Conservation (phyloP, 2,113 vertebrate genomes). For the Euleptes europaea region DNA sequence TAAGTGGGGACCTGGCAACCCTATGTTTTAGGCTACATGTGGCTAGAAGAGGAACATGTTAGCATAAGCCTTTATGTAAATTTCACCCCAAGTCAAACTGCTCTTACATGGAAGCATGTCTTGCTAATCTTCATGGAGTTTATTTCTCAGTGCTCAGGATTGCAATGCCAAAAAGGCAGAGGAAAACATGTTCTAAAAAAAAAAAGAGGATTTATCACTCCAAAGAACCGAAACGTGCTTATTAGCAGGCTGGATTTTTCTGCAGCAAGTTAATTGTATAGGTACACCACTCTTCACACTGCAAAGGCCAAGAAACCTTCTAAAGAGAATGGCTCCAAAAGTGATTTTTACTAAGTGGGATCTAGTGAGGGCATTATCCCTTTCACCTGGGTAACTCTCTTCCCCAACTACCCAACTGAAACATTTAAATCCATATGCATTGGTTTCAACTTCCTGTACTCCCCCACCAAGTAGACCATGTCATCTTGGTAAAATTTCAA, state of each 20-base stretch:
- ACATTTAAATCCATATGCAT: background rate
- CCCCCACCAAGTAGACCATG: background rate
- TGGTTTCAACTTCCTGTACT: background rate
- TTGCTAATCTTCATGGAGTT: background rate
- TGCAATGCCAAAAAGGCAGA: background rate
- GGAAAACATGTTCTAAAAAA: rapidly evolving
- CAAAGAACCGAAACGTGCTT: background rate
- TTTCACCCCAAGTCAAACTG: background rate
- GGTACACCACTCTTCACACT: background rate
- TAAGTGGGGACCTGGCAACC: no score
- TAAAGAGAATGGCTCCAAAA: background rate
- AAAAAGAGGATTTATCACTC: background rate
- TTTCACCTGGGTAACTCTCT: background rate
- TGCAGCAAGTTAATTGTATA: background rate
- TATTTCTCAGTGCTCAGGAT: no score
- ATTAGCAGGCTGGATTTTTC: background rate
- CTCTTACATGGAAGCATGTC: background rate
- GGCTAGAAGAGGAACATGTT: background rate
- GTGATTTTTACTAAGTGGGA: background rate
- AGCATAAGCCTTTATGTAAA: background rate
- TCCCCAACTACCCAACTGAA: background rate
- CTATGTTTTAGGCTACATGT: no score
- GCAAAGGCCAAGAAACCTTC: background rate
- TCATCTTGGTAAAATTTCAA: background rate
- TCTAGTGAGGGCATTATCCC: background rate